phyloP scores from a whole-genome alignment of 92 coral and sea anemone species.

The Epizoanthus fatuus region DNA sequence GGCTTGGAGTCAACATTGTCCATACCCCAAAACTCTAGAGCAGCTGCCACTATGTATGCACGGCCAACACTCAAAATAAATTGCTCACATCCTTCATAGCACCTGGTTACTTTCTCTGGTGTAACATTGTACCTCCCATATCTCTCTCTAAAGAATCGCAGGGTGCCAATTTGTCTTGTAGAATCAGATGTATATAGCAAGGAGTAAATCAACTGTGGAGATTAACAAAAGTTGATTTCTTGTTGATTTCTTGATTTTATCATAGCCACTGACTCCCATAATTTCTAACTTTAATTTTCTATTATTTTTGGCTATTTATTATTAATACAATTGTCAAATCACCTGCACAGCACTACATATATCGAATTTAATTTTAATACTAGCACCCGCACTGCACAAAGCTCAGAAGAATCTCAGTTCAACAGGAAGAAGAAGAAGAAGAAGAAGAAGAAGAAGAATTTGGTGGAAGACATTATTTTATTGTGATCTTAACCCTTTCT shows the following conservation, averaged over 20 bases:
- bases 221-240: background rate
- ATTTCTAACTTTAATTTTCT: too few species aligned
- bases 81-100: slow-evolving; percentile 80
- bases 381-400: too few species aligned
- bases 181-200: slow-evolving; percentile 35
- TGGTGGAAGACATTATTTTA: too few species aligned
- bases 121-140: slow-evolving; percentile 69
- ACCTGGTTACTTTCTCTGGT: slow-evolving; percentile 34
- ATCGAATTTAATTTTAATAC: too few species aligned
- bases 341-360: too few species aligned
- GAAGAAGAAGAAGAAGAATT: too few species aligned
- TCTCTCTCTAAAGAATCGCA: slow-evolving; percentile 73
- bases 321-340: too few species aligned
- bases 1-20: slow-evolving; percentile 28
- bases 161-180: slow-evolving; percentile 69
- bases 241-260: background rate
- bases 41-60: slow-evolving; percentile 74
- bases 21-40: slow-evolving; percentile 76
- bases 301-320: too few species aligned
- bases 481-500: too few species aligned
- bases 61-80: slow-evolving; percentile 65
- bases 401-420: too few species aligned
- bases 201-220: slow-evolving; percentile 29
- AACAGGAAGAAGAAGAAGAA: too few species aligned
- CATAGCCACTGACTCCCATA: too few species aligned